Evolutionary conservation across 92 coral and sea anemone genomes (phyloP), one percentile per base, ranked within the genome.

Genomic region (Siderastrea siderea): DNA sequence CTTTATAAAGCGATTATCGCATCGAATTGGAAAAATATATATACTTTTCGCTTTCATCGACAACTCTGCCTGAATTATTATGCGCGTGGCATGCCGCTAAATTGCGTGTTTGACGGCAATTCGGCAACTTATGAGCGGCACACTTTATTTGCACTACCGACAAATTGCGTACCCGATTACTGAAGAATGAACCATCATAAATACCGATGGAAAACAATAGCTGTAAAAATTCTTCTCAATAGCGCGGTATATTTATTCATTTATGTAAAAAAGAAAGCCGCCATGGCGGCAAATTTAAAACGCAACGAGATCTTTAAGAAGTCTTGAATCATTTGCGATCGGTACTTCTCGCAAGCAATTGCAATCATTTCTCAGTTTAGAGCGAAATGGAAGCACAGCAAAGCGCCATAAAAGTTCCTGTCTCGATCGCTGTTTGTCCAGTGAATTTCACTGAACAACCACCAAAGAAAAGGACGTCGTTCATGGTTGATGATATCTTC

Each of bases 261-360:
- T 46, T 44, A 63, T 48, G 54, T 61, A 3, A 49, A 79, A 79
- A 66, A 26, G 0, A 47, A 16, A 11, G 72, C 84, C 84, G 74
- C 59, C 2, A 9, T 49, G 60, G 84, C 84, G 84, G 74, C 48
- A 79, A 79, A 79, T 79, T 79, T 65, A 68, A 79, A 79, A 17
- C 52, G 48, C 58, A 63, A n/a, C 8, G 3, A 51, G 49, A 47
- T 66, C 61, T 64, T 17, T 10, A 53, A 43, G 3, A 9, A 44
- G 52, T 6, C 14, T 59, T 8, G 5, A 44, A 52, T 49, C 62
- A 79, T 15, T 79, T 47, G 71, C 62, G 26, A 50, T 79, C 72
- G 4, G 73, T 26, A 3, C 19, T 64, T 79, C 62, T 9, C n/a
- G 2, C 74, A 6, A 48, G n/a, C n/a, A 63, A 63, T 57, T 7